These are phyloP conservation scores for Penaeus monodon DNA, from an alignment of 2,888 invertebrate genomes.

Conservation along the genomic window DNA sequence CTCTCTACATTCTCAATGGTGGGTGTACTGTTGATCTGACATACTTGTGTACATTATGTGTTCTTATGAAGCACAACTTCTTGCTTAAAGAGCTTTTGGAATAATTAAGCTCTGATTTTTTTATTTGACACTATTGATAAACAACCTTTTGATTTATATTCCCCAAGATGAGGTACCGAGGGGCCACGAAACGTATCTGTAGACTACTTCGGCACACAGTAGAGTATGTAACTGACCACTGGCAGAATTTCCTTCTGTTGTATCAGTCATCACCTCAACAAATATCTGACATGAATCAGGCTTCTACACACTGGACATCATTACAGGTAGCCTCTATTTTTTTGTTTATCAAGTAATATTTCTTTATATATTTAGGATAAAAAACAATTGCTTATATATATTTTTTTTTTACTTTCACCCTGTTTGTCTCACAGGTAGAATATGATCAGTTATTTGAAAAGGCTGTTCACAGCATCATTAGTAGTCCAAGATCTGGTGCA, in stretches of 20 bases:
- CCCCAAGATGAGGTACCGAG: conserved; percentile 77
- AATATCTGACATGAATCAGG: conserved; percentile 14
- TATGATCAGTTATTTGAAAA: conserved; percentile 81
- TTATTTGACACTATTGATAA: too few species aligned
- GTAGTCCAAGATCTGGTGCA: conserved; percentile 80
- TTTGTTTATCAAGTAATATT: background rate
- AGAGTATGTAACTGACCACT: conserved; percentile 81
- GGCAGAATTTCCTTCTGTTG: conserved; percentile 73
- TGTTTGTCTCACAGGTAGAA: conserved; percentile 74
- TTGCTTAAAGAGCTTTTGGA: too few species aligned
- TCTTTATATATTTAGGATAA: background rate
- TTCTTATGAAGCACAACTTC: too few species aligned
- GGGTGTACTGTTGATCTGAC: conserved; percentile 67
- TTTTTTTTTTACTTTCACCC: background rate
- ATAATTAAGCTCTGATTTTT: background rate
- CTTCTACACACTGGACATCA: conserved; percentile 29
- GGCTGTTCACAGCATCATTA: conserved; percentile 79
- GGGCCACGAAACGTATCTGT: conserved; percentile 77
- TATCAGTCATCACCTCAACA: conserved; percentile 27
- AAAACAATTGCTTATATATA: background rate
- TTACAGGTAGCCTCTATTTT: conserved; percentile 35
- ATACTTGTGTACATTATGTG: too few species aligned
- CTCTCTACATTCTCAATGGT: conserved; percentile 77
- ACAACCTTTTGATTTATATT: conserved; percentile 72
- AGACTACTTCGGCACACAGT: conserved; percentile 79